These are phyloP conservation scores for Leptinotarsa peninsularis DNA, from an alignment of 2,888 invertebrate species.

Conservation along the genomic window DNA sequence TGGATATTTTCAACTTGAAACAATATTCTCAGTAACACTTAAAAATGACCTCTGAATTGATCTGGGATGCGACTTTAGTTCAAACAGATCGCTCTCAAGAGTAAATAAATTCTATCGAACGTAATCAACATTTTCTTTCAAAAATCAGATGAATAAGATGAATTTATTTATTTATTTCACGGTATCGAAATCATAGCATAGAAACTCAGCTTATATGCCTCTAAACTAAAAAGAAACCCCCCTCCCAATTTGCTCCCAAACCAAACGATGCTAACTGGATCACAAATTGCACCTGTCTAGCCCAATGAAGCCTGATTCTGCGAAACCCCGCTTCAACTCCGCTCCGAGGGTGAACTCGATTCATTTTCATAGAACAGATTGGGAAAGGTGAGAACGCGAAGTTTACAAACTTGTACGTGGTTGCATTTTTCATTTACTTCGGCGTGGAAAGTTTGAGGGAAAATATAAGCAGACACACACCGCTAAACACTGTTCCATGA, in stretches of 20 bases:
- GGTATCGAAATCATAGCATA: too few species aligned
- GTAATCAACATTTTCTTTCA: too few species aligned
- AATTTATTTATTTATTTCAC: too few species aligned
- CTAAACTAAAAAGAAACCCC: background rate
- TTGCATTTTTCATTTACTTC: slow-evolving; percentile 49
- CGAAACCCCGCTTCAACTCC: slow-evolving; percentile 13
- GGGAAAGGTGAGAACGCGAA: slow-evolving; percentile 58
- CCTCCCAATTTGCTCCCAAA: background rate
- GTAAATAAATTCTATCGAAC: too few species aligned
- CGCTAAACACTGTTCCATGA: slow-evolving; percentile 27
- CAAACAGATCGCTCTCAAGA: too few species aligned
- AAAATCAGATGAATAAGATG: too few species aligned
- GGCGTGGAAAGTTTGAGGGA: slow-evolving; percentile 16
- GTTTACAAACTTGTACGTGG: slow-evolving; percentile 55
- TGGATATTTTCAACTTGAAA: too few species aligned
- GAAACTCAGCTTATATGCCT: background rate
- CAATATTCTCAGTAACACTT: too few species aligned
- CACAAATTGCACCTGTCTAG: slow-evolving; percentile 24
- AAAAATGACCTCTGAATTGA: too few species aligned
- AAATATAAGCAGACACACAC: slow-evolving; percentile 16
- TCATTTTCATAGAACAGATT: slow-evolving; percentile 44
- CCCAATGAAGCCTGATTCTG: slow-evolving; percentile 22
- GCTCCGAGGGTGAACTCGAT: slow-evolving; percentile 36
- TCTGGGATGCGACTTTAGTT: too few species aligned
- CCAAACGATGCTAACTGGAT: background rate